These are phyloP conservation scores for Melinaea marsaeus DNA, from an alignment of 2,888 invertebrate genomes.

Conservation along the genomic window DNA sequence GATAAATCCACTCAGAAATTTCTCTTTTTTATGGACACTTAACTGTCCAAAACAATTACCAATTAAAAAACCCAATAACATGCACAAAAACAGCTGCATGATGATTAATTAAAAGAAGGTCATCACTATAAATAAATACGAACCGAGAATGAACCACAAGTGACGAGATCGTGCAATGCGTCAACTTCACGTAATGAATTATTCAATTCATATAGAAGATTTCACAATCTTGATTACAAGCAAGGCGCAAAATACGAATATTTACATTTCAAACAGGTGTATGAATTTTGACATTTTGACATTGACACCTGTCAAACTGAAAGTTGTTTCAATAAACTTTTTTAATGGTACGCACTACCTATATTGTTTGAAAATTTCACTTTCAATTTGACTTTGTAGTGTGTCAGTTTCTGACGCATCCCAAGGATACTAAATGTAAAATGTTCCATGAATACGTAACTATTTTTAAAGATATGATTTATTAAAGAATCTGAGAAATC, in stretches of 20 bases:
- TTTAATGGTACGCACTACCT: not conserved
- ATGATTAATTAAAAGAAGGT: constrained; percentile 40
- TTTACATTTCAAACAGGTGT: not conserved
- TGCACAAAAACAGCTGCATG: constrained; percentile 46
- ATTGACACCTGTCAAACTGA: not conserved
- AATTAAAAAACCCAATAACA: constrained; percentile 42
- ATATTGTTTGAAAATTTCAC: no score
- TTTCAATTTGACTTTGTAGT: not conserved
- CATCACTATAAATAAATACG: constrained; percentile 44
- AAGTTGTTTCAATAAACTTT: no score
- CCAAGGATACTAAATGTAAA: not conserved
- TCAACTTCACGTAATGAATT: constrained; percentile 20
- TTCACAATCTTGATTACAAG: constrained; percentile 29
- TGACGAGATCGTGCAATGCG: not conserved
- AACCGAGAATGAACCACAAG: constrained; percentile 23
- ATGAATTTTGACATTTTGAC: not conserved
- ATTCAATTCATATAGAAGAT: constrained; percentile 18
- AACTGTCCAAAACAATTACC: constrained; percentile 48
- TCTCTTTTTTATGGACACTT: constrained; percentile 45
- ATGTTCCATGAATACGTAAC: not conserved
- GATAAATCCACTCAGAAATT: constrained; percentile 59
- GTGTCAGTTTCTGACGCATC: not conserved
- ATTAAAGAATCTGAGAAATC: no score
- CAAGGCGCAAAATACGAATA: constrained; percentile 9
- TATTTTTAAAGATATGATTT: not conserved